phyloP scores from a whole-genome alignment of 2,888 invertebrate genomes.

The Chydorus sphaericus region DNA sequence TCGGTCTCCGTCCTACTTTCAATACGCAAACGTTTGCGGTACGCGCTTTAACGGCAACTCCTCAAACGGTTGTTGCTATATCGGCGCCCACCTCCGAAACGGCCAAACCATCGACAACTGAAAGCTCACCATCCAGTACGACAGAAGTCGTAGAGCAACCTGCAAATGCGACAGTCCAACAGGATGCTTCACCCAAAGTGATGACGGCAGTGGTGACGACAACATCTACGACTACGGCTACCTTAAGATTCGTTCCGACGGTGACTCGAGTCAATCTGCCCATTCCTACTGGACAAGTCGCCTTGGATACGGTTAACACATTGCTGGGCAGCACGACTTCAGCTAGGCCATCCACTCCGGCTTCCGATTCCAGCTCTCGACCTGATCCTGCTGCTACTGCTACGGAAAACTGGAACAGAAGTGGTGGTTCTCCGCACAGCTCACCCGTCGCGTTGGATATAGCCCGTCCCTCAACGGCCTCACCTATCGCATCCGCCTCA shows the following conservation, averaged over 20 bases:
- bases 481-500: neutral
- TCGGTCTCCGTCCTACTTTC: too few species aligned
- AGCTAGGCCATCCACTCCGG: conserved; percentile 13
- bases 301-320: conserved; percentile 6
- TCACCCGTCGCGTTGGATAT: neutral
- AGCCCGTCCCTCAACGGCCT: neutral
- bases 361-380: conserved; percentile 17
- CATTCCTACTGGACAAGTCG: conserved; percentile 22
- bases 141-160: conserved; percentile 15
- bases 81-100: neutral
- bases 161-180: conserved; percentile 9
- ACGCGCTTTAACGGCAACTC: too few species aligned
- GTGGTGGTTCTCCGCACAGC: too few species aligned
- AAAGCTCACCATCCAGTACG: conserved; percentile 18
- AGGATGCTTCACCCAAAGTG: conserved; percentile 15
- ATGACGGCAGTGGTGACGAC: neutral
- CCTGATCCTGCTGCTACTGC: conserved; percentile 2
- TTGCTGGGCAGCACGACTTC: neutral
- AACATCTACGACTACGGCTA: neutral
- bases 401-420: conserved; percentile 9
- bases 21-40: too few species aligned
- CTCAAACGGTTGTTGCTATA: too few species aligned
- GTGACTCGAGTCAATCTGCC: conserved; percentile 20
- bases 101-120: conserved; percentile 9
- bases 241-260: conserved; percentile 16